These are phyloP conservation scores for Nowickia ferox DNA, from an alignment of 2,888 invertebrate genomes.

Conservation along the genomic window DNA sequence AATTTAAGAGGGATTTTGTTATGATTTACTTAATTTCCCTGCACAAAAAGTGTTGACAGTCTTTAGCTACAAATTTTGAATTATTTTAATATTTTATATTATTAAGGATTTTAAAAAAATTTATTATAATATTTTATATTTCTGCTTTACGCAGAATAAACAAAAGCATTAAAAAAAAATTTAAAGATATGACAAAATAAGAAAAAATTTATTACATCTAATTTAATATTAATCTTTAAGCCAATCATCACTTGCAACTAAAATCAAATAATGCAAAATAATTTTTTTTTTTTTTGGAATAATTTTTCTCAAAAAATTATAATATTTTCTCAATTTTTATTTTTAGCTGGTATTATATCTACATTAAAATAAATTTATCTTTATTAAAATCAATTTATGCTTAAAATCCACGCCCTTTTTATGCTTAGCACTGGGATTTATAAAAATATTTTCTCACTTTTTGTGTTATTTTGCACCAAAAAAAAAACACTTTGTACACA, in stretches of 20 bases:
- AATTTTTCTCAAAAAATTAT: not conserved
- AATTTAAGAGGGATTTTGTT: constrained; percentile 19
- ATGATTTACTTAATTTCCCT: not conserved
- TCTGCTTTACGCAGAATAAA: not conserved
- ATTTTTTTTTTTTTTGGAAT: not conserved
- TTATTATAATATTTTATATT: no score
- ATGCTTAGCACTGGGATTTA: constrained; percentile 53
- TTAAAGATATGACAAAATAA: not conserved
- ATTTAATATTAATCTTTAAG: not conserved
- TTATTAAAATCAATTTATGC: constrained; percentile 8
- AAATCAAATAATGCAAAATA: not conserved
- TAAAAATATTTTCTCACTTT: constrained; percentile 59
- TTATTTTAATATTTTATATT: constrained; percentile 8
- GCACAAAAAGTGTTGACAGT: constrained; percentile 2
- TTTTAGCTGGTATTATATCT: not conserved
- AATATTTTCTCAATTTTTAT: not conserved
- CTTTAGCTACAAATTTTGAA: no score
- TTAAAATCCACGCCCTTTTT: constrained; percentile 68
- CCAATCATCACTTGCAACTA: not conserved
- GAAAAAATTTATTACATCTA: not conserved
- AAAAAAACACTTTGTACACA: constrained; percentile 47
- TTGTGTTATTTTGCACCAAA: constrained; percentile 51
- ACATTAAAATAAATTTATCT: not conserved
- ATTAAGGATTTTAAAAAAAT: no score
- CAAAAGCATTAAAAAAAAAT: not conserved